Evolutionary conservation across 2,113 vertebrate species (phyloP).

Genomic region (Miniopterus natalensis): DNA sequence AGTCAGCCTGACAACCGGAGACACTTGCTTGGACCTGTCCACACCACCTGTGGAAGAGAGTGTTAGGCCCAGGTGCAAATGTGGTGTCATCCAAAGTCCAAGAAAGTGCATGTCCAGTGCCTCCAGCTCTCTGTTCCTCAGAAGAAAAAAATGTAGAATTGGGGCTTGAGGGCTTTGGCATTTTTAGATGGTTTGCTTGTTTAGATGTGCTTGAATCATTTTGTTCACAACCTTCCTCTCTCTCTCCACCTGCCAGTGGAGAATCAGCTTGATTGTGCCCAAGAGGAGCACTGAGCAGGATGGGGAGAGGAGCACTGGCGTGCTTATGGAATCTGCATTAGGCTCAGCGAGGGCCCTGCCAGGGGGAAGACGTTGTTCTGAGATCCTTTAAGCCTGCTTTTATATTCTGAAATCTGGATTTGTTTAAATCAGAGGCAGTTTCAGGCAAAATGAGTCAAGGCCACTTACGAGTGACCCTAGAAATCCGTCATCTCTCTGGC

Average conservation of each 20-base stretch:
- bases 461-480: not conserved
- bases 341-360: not conserved
- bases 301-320: not conserved
- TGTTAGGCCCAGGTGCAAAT: not conserved
- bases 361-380: not conserved
- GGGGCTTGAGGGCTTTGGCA: not conserved
- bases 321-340: not conserved
- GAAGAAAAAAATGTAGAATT: not conserved
- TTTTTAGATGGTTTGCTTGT: not conserved
- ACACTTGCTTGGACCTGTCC: not conserved
- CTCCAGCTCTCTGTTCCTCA: not conserved
- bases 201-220: not conserved
- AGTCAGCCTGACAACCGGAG: not conserved
- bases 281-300: not conserved
- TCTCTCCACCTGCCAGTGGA: not conserved
- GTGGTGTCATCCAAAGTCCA: not conserved
- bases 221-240: not conserved
- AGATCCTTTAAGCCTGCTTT: slow-evolving; percentile 41
- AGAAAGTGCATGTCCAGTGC: not conserved
- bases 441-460: slow-evolving; percentile 57
- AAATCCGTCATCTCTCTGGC: not conserved
- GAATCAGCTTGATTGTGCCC: not conserved
- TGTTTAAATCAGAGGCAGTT: slow-evolving; percentile 58
- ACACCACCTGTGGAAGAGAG: not conserved
- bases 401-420: slow-evolving; percentile 35